phyloP scores from a whole-genome alignment of 2,888 invertebrate species.

The Ctena decussata region DNA sequence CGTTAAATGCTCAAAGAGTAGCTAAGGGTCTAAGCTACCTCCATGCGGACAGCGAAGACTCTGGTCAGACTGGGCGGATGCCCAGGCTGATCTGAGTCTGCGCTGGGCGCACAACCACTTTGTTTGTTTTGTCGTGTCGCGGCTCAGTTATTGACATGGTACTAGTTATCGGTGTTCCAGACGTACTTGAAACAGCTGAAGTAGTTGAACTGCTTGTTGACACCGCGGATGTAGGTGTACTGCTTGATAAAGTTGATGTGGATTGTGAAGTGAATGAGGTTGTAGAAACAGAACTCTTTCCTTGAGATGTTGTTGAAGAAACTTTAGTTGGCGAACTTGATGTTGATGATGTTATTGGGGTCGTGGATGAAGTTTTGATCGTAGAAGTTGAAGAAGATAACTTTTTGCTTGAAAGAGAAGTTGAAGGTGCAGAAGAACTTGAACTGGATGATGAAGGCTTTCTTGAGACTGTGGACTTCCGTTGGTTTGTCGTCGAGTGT shows the following conservation, averaged over 20 bases:
- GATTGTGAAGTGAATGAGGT: not conserved
- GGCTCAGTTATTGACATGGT: too few relatives aligned
- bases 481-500: not conserved
- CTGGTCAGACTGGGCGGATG: too few relatives aligned
- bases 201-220: not conserved
- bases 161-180: not conserved
- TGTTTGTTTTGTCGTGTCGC: too few relatives aligned
- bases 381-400: slow-evolving; percentile 18
- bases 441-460: not conserved
- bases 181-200: not conserved
- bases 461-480: not conserved
- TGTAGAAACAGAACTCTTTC: not conserved
- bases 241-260: not conserved
- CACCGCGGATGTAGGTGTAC: not conserved
- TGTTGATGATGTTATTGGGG: slow-evolving; percentile 13
- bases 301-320: not conserved
- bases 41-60: too few relatives aligned
- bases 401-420: not conserved
- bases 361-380: not conserved
- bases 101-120: too few relatives aligned
- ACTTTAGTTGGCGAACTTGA: not conserved
- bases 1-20: too few relatives aligned
- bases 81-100: too few relatives aligned
- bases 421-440: not conserved
- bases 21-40: too few relatives aligned